These are phyloP conservation scores for Phymatocera aterrima DNA, from an alignment of 2,888 invertebrate species.

Conservation along the genomic window DNA sequence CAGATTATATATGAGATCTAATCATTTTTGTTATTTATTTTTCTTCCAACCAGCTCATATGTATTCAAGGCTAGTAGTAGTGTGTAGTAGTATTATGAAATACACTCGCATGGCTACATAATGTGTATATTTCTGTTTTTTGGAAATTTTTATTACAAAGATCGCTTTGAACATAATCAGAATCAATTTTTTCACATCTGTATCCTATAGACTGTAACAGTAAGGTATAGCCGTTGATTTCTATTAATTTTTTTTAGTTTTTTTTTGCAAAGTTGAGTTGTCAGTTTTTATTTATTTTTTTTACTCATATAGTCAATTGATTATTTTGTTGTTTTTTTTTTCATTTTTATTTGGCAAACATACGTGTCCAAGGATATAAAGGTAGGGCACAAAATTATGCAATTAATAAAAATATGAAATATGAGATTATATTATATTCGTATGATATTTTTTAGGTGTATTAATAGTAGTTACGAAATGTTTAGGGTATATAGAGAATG, in stretches of 20 bases:
- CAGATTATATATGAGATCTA: constrained; percentile 30
- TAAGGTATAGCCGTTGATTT: not conserved
- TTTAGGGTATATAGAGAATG: constrained; percentile 69
- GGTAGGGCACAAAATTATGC: constrained; percentile 54
- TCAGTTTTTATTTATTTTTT: constrained; percentile 34
- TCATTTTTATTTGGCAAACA: constrained; percentile 36
- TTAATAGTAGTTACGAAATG: constrained; percentile 65
- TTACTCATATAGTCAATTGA: not conserved
- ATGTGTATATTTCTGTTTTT: constrained; percentile 32
- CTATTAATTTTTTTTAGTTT: not conserved
- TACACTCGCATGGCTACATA: constrained; percentile 23
- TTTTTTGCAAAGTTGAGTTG: not conserved
- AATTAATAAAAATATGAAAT: constrained; percentile 65
- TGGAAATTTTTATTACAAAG: no score
- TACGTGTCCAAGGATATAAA: constrained; percentile 48
- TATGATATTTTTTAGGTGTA: constrained; percentile 38
- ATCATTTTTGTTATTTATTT: not conserved
- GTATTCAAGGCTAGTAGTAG: constrained; percentile 17
- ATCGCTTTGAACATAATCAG: constrained; percentile 33
- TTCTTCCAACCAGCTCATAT: not conserved
- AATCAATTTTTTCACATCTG: constrained; percentile 27
- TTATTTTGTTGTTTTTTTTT: constrained; percentile 5
- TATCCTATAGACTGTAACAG: constrained; percentile 34
- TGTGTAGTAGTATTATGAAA: constrained; percentile 36
- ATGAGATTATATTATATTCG: constrained; percentile 65